A percentile compares a stretch with the other conserved stretches of the same genome.
These are phyloP conservation scores for Labeo calbasu DNA, from an alignment of 2,797 vertebrate species.

Conservation along the genomic window DNA sequence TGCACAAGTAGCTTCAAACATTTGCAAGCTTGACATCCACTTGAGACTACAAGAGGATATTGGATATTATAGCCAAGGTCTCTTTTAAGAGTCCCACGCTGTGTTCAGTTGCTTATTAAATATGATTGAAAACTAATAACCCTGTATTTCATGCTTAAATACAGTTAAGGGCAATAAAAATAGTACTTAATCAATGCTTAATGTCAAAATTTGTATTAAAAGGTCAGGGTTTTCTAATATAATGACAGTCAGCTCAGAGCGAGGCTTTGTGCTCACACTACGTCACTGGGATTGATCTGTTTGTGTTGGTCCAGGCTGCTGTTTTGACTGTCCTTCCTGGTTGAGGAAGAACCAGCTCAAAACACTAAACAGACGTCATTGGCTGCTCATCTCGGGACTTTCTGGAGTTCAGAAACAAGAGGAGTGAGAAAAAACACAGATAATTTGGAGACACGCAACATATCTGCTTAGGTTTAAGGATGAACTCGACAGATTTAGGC, in stretches of 20 bases:
- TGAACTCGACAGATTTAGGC: conserved; percentile 1
- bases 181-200: background rate
- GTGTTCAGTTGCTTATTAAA: background rate
- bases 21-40: conserved; percentile 9
- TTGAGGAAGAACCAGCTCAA: conserved; percentile 49
- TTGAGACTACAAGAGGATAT: conserved; percentile 11
- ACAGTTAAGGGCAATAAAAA: background rate
- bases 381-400: background rate
- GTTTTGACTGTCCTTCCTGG: conserved; percentile 62
- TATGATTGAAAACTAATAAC: background rate
- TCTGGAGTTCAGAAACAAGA: conserved; percentile 28
- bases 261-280: conserved; percentile 36
- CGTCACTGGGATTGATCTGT: conserved; percentile 52
- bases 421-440: conserved; percentile 25
- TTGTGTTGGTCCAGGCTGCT: conserved; percentile 52
- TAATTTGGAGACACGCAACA: conserved; percentile 21
- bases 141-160: background rate
- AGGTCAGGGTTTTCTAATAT: conserved; percentile 16
- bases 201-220: background rate
- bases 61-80: background rate
- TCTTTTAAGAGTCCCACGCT: background rate
- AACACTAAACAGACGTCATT: conserved; percentile 57
- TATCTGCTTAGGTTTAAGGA: conserved; percentile 19
- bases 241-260: background rate
- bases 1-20: conserved; percentile 12